phyloP scores from a whole-genome alignment of 2,113 vertebrate species.

The Neotragus pygmaeus region DNA sequence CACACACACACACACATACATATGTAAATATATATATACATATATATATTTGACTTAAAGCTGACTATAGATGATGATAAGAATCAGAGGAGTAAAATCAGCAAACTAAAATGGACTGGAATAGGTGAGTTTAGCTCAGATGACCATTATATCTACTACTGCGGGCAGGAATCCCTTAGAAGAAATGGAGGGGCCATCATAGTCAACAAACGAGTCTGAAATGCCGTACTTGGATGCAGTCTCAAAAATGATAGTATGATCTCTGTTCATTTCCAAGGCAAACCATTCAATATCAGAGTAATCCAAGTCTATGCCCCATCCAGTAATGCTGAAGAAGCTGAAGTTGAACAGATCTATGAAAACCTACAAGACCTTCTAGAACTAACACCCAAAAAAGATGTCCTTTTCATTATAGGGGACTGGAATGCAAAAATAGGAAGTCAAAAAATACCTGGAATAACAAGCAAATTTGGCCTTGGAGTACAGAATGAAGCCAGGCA shows the following conservation, averaged over 20 bases:
- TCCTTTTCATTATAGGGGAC: too few species aligned
- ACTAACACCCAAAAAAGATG: neutral
- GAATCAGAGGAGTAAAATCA: neutral
- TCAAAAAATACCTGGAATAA: too few species aligned
- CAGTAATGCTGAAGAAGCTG: neutral
- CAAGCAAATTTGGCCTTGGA: too few species aligned
- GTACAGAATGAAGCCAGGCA: too few species aligned
- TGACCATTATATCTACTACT: neutral
- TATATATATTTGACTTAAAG: neutral
- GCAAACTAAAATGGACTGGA: neutral
- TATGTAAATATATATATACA: neutral
- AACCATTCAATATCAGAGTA: neutral
- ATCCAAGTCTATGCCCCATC: neutral
- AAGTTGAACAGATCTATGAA: neutral
- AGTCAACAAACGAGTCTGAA: neutral
- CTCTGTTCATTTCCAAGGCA: neutral
- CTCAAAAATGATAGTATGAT: neutral
- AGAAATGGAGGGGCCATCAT: neutral
- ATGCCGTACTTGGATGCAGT: neutral
- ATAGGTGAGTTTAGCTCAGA: neutral
- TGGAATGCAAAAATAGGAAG: too few species aligned
- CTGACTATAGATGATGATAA: neutral
- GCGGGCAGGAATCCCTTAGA: neutral
- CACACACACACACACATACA: neutral
- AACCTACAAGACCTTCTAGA: neutral